Conservation (phyloP, 2,113 vertebrate species). For the Gopherus flavomarginatus region DNA sequence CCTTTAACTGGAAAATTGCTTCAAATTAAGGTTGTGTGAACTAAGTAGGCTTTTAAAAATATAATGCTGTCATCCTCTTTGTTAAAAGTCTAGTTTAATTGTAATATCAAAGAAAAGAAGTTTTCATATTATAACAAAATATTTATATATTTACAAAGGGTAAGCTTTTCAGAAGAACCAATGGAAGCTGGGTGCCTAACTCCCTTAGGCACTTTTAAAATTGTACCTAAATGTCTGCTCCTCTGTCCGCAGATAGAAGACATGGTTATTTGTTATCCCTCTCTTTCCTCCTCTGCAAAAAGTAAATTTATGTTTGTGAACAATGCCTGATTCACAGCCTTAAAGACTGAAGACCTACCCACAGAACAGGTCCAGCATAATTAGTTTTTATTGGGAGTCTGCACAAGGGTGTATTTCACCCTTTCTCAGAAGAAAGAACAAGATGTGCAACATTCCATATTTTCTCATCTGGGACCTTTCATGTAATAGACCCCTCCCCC, state of each 20-base stretch:
- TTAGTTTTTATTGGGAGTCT: neutral
- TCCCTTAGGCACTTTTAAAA: neutral
- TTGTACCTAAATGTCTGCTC: neutral
- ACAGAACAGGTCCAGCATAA: neutral
- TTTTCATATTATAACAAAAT: neutral
- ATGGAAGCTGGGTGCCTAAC: neutral
- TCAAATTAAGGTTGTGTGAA: neutral
- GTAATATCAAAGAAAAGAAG: neutral
- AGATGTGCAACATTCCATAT: neutral
- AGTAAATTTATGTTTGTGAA: neutral
- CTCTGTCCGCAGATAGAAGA: neutral
- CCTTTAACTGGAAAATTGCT: slow-evolving; percentile 38
- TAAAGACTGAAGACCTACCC: neutral
- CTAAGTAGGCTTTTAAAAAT: neutral
- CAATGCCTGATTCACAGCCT: neutral
- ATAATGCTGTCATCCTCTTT: neutral
- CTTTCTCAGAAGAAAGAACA: neutral
- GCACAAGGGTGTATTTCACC: fast-evolving
- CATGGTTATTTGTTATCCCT: neutral
- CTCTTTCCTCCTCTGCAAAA: neutral
- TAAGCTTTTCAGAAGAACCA: neutral
- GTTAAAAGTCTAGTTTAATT: neutral
- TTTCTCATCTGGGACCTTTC: neutral
- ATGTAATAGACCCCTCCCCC: neutral
- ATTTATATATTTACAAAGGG: neutral